Evolutionary conservation across 2,797 vertebrate species (phyloP), one percentile per base, ranked within the genome.

Genomic region (Poeciliopsis presidionis): DNA sequence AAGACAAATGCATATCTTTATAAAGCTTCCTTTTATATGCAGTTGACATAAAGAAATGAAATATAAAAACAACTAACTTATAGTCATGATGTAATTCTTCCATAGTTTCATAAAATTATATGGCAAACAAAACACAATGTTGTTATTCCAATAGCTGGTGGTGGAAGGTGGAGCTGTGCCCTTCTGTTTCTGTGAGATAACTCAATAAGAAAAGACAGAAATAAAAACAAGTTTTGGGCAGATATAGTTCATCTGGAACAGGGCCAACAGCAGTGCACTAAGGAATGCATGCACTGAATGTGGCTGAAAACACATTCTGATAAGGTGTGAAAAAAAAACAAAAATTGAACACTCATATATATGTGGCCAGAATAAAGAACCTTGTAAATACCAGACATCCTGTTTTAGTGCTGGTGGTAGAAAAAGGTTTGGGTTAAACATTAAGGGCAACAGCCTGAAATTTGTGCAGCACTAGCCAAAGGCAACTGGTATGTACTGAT

Each of bases 131-230:
- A 76, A 46, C 59, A 75, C 71, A 81, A 80, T 81, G 76, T 83
- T 57, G 59, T 53, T 51, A 63, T 73, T 75, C 78, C 74, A 57
- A 67, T 71, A 46, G 67, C 72, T 61, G 33, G 61, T 77, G 0
- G 30, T 36, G 61, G 67, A 88, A 90, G 85, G 84, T 86, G 84
- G 81, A 79, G 76, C 81, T 49, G 76, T 77, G 82, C 33, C 81
- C 81, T 84, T 86, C 86, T 90, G 88, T 89, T 88, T 82, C 80
- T 61, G 70, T 69, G 77, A 86, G 86, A 92, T 90, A 91, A 90
- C 79, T 90, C 75, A n/a, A 86, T 0, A 2, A 81, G 81, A 83
- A 83, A 86, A 87, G 84, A 79, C 74, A 80, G 67, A 87, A 41
- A 78, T 76, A 78, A 81, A 80, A 76, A 81, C 65, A 80, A 75